Evolutionary conservation across 2,113 vertebrate genomes (phyloP).

Genomic region (Nycticryphes semicollaris): DNA sequence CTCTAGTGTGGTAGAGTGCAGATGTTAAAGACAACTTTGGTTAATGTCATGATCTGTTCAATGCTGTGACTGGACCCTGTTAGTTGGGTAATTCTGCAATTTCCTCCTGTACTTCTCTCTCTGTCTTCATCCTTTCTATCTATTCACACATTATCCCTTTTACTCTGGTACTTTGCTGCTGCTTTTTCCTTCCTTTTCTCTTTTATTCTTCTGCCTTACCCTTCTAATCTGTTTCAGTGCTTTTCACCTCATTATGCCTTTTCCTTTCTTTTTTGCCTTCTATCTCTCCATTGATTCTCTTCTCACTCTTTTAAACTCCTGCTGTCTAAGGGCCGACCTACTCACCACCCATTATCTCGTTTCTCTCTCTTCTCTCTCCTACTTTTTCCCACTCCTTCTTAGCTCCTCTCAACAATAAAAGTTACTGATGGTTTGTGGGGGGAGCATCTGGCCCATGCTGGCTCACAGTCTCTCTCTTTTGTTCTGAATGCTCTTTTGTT

Average conservation of each 20-base stretch:
- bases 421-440: slow-evolving; percentile 28
- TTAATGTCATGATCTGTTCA: neutral
- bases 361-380: slow-evolving; percentile 38
- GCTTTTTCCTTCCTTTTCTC: neutral
- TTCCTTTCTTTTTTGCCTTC: neutral
- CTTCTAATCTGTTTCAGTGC: neutral
- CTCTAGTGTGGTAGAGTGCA: neutral
- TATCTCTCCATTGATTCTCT: neutral
- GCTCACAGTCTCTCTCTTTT: slow-evolving; percentile 28
- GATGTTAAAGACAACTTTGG: neutral
- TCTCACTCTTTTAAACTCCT: neutral
- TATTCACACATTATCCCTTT: neutral
- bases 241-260: neutral
- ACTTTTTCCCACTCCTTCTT: neutral
- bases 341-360: neutral
- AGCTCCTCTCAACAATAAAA: slow-evolving; percentile 28
- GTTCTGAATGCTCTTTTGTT: slow-evolving; percentile 61
- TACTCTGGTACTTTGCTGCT: neutral
- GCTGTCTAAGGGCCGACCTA: neutral
- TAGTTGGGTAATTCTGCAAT: neutral
- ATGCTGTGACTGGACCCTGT: neutral
- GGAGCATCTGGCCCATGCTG: slow-evolving; percentile 30
- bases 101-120: neutral
- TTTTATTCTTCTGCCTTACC: neutral
- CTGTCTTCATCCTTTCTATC: neutral